A percentile compares a stretch with the other conserved stretches of the same genome.
Evolutionary conservation across 1,140 invertebrate species (phyloP).

Genomic region (Drosophila fuyamai): DNA sequence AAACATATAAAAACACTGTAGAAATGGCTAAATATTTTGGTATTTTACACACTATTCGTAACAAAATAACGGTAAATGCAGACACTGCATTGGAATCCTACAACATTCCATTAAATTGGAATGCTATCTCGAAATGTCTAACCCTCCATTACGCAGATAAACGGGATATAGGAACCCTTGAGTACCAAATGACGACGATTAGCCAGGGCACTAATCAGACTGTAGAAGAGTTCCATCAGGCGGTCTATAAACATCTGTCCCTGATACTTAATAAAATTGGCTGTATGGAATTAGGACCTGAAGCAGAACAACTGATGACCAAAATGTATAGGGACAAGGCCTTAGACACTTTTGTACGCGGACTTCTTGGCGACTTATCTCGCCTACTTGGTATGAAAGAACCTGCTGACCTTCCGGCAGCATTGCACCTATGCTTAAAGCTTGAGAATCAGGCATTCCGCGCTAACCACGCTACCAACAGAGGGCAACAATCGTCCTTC

Average conservation of each 20-base stretch:
- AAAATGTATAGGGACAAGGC: too few relatives aligned
- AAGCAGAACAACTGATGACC: too few relatives aligned
- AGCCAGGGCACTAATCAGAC: neutral
- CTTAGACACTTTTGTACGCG: constrained; percentile 24
- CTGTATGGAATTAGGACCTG: neutral
- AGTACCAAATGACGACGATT: constrained; percentile 41
- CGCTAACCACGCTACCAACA: neutral
- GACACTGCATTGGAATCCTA: constrained; percentile 6
- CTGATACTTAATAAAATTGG: constrained; percentile 42
- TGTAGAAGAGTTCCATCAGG: too few relatives aligned
- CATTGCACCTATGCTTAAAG: constrained; percentile 39
- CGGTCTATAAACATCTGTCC: constrained; percentile 18
- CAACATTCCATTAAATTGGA: constrained; percentile 44
- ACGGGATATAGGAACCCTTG: constrained; percentile 21
- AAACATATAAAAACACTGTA: too few relatives aligned
- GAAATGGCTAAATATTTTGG: too few relatives aligned
- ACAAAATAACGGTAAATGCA: too few relatives aligned
- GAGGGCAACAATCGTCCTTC: constrained; percentile 1
- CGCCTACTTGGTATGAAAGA: constrained; percentile 27
- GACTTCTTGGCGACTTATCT: constrained; percentile 21
- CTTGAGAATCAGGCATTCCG: constrained; percentile 2
- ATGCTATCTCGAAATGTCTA: constrained; percentile 17
- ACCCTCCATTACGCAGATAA: constrained; percentile 45
- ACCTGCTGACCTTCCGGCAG: constrained; percentile 22
- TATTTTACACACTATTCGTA: too few relatives aligned